Base-by-base conservation (phyloP, 2,113 vertebrate genomes). In the Phalacrocorax aristotelis region DNA sequence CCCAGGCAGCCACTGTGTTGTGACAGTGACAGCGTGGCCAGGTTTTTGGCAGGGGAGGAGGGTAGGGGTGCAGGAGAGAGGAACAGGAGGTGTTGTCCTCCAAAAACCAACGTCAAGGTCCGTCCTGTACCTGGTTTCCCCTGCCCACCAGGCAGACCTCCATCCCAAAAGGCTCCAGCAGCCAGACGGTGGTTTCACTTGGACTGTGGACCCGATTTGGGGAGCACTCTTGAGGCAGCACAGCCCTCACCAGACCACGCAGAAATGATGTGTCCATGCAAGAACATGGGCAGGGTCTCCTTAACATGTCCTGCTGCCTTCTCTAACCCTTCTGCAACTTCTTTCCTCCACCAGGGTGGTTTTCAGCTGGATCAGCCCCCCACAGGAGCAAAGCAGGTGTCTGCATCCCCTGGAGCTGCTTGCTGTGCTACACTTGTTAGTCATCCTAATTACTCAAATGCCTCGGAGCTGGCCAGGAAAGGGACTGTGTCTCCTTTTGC, bases 1-100 rank as follows among this genome's bases (percentile, higher is more conserved):
- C 87, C 90, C 84, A 91, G 84, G 91, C 91, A 95, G 91, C 46
- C 78, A 27, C 38, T 52, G 36, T 77, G 87, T 91, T 87, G 93
- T 89, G 94, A 68, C 34, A 5, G 83, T 78, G 80, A 93, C 69
- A 84, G 7, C 6, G 2, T 15, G 19, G 83, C 32, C 10, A 2
- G 42, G n/a, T 6, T 84, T 62, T 18, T 44, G 46, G 75, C 80
- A 75, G n/a, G 21, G 61, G 29, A 79, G 42, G 46, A 78, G 26
- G 29, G 40, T 18, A 70, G 36, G 42, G 38, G 12, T 14, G 52
- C 71, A 65, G 54, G 18, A 36, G 27, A 60, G 48, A 66, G 40
- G 36, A 61, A 48, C 36, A 55, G 40, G 36, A 81, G 74, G n/a
- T 21, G 22, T 51, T 0, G 0, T 34, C 72, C 29, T 38, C 54